Conservation (phyloP, 2,113 vertebrate genomes). For the Festucalex cinctus region DNA sequence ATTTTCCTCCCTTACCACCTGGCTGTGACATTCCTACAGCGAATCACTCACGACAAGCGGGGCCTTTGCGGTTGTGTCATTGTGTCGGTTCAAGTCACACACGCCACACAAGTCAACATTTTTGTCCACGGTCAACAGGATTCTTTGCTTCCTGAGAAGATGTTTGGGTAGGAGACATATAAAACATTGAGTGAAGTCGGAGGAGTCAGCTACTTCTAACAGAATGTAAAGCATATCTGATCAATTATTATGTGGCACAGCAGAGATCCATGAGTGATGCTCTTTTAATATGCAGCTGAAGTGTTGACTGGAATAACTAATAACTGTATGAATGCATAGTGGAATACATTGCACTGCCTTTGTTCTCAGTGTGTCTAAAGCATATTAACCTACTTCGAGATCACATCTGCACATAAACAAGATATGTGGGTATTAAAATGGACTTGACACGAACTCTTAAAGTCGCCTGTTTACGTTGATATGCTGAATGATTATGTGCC, state of each 20-base stretch:
- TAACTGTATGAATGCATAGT: not conserved
- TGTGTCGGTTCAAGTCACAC: constrained; percentile 21
- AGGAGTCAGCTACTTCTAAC: not conserved
- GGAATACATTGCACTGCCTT: not conserved
- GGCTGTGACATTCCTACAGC: constrained; percentile 53
- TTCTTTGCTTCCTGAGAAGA: not conserved
- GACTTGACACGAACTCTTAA: not conserved
- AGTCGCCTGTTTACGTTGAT: not conserved
- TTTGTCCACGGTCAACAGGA: not conserved
- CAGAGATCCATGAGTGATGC: constrained; percentile 5
- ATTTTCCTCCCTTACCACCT: constrained; percentile 23
- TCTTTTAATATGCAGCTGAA: constrained; percentile 28
- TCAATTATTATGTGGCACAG: constrained; percentile 8
- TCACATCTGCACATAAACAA: not conserved
- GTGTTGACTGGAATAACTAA: constrained; percentile 3
- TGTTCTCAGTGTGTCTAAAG: not conserved
- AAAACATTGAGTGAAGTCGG: not conserved
- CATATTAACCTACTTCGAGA: not conserved
- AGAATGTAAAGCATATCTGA: not conserved
- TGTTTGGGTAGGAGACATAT: not conserved
- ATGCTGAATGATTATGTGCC: too few relatives aligned
- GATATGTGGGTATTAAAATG: not conserved
- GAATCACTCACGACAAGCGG: constrained; percentile 22
- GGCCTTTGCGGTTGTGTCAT: constrained; percentile 29
- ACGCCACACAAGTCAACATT: not conserved